Base-by-base conservation (phyloP, 2,797 vertebrate genomes). In the Huso huso region DNA sequence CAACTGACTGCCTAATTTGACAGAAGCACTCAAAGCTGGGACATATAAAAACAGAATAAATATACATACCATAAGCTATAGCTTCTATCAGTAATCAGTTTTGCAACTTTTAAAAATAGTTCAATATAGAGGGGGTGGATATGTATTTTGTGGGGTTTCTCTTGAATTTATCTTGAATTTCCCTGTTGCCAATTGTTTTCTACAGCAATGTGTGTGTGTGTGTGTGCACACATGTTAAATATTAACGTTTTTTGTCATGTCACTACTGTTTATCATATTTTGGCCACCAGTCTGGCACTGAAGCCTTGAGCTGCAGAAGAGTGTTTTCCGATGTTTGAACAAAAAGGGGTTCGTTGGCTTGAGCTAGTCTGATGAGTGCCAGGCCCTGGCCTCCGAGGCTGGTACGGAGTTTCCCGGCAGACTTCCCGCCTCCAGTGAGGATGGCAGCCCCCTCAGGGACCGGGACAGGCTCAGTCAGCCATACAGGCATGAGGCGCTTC, bases 211-310 rank as follows among this genome's bases (percentile, higher is more conserved):
- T 37, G 23, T 37, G 37, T 37, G 37, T 37, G 37, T 37, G 37
- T 37, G 37, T 37, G 37, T 0, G 37, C 3, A 37, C 37, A 0
- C 37, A 37, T 37, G 53, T 55, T n/a, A 55, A 55, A 6, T 55
- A 10, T 55, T 55, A 55, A 55, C 4, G n/a, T 55, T 55, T 55
- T 10, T 55, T 10, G 9, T 55, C 53, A 55, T 55, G 51, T 81
- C 63, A 82, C 72, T 80, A 75, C 13, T 23, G 62, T 70, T 82
- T 78, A 3, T 52, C 48, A 0, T 85, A 60, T 71, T 86, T 78
- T 0, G 94, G 94, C 96, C 96, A 99, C 96, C 96, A 99, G 68
- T 83, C 70, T 0, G 95, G 96, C 37, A 91, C 76, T 0, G 71
- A 78, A 0, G 85, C 89, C 1, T 84, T 71, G 2, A 95, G 75